Conservation (phyloP, 2,888 invertebrate genomes). For the Tachina fera region DNA sequence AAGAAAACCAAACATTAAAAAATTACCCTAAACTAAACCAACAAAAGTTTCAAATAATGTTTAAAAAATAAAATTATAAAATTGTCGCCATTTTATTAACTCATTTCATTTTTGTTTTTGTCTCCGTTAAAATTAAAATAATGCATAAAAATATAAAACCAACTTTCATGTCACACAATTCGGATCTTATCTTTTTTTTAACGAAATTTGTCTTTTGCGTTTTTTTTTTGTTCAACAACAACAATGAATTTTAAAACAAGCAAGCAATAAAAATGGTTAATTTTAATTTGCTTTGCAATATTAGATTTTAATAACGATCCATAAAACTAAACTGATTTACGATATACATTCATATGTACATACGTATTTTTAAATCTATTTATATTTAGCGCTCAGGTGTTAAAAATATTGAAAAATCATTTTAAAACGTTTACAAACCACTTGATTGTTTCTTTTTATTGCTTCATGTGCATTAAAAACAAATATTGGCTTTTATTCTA, state of each 20-base stretch:
- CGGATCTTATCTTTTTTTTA: background rate
- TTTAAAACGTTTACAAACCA: constrained; percentile 7
- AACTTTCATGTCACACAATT: background rate
- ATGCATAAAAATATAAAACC: background rate
- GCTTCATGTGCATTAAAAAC: background rate
- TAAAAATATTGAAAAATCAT: background rate
- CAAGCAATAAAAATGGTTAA: background rate
- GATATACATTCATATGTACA: background rate
- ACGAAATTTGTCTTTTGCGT: constrained; percentile 1
- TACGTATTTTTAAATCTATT: constrained; percentile 23
- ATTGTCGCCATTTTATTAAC: too few relatives aligned
- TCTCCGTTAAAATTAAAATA: background rate
- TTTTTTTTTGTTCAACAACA: background rate
- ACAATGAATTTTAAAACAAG: constrained; percentile 5
- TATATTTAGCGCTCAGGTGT: constrained; percentile 22
- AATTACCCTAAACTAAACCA: too few relatives aligned
- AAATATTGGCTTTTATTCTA: background rate
- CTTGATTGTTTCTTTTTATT: constrained; percentile 3
- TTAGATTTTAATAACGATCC: constrained; percentile 15
- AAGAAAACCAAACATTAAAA: too few relatives aligned
- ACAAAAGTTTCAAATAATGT: too few relatives aligned
- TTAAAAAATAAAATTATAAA: too few relatives aligned
- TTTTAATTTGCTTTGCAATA: constrained; percentile 16
- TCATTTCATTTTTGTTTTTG: too few relatives aligned
- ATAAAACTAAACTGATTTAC: constrained; percentile 49